Evolutionary conservation across 2,113 vertebrate genomes (phyloP), one percentile per base, ranked within the genome.

Genomic region (Chionodraco myersi): DNA sequence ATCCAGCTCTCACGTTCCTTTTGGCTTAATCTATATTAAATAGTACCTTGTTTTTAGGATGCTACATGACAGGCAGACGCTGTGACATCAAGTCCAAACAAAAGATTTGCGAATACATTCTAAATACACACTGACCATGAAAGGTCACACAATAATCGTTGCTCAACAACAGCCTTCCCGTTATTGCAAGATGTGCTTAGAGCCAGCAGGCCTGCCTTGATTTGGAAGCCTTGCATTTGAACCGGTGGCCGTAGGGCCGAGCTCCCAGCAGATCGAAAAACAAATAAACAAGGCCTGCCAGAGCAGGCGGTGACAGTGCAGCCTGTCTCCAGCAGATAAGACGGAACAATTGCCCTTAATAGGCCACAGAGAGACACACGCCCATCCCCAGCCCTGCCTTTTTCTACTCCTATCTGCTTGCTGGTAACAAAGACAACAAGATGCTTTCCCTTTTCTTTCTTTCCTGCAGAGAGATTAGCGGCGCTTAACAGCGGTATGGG

Each of bases 291-390:
- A 82, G 85, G 58, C 74, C 84, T 81, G 86, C 87, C 91, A 89
- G 74, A 89, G 79, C 56, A 80, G 81, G 80, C 81, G 64, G 53
- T 73, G 91, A 91, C 91, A 51, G 86, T 87, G 56, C 91, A 90
- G 82, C 79, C 95, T 96, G 90, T 89, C 91, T 90, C 92, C 89
- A 91, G 90, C 85, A 95, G 95, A 97, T 96, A 96, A 95, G 93
- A 80, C 82, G 73, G 89, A 96, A 97, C 94, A 96, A 96, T 96
- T 75, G 77, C 23, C 93, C 92, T 94, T 96, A 96, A 95, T 95
- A 95, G 94, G 79, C 94, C 86, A 82, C 84, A 92, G 89, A 92
- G 91, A 95, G 92, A 71, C 75, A 79, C 85, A 80, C 84, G 95
- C 82, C 88, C 92, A 93, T 91, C 86, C 95, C 86, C 79, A 89